Evolutionary conservation across 2,888 invertebrate species (phyloP), one percentile per base, ranked within the genome.

Genomic region (Arctia plantaginis): DNA sequence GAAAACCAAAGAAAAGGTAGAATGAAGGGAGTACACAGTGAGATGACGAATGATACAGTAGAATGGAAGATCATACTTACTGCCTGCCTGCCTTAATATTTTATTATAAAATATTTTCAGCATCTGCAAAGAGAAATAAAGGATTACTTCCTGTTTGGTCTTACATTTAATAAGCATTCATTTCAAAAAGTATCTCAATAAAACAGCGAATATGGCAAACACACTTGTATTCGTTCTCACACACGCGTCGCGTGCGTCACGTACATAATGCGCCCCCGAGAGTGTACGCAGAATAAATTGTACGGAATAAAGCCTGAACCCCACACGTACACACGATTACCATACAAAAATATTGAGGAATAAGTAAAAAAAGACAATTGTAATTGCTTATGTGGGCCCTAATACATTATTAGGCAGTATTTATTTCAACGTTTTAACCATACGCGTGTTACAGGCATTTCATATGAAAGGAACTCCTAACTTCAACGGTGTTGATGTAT

Each of bases 231-330:
- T 65, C 51, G n/a, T 64, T n/a, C 68, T 59, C 59, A 23, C 55
- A 69, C 64, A 74, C 33, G 39, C 41, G n/a, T 27, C 10, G 59
- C 12, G 65, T 74, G 75, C 51, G 69, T 73, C 64, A 69, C 88
- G 87, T 89, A 81, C 81, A 66, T 74, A 82, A 84, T 84, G 76
- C 76, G 76, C 47, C 74, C 77, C 77, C 79, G 78, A 77, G 85
- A 84, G 84, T 84, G 82, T 84, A 81, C 85, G 83, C 78, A 74
- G 84, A 87, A 90, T 88, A 89, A 90, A 90, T 90, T 86, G 88
- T 81, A 78, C 76, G 83, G 83, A 87, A 90, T 87, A 86, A 89
- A 88, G 83, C 82, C 84, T 71, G 69, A 85, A 80, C 85, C 84
- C 79, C 82, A 80, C 85, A 85, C 86, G 86, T 83, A 81, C 78